Evolutionary conservation across 2,888 invertebrate genomes (phyloP).

Genomic region (Vanessa cardui): DNA sequence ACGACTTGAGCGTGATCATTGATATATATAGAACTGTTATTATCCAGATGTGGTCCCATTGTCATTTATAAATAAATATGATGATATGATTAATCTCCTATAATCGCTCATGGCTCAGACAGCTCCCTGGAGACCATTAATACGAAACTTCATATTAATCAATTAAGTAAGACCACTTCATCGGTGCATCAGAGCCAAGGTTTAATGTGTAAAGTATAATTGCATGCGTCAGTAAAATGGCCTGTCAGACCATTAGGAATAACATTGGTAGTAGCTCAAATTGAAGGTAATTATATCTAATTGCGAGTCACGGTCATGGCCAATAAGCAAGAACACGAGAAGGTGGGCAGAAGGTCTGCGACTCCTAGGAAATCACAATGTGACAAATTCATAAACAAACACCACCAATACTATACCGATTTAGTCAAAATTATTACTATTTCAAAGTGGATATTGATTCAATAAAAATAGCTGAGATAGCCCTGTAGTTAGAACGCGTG

Average conservation of each 20-base stretch:
- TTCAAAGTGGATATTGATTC: too few species aligned
- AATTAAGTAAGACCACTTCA: slow-evolving; percentile 47
- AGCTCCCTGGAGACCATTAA: not conserved
- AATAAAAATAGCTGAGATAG: too few species aligned
- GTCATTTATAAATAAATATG: slow-evolving; percentile 27
- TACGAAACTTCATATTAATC: slow-evolving; percentile 32
- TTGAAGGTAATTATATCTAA: slow-evolving; percentile 81
- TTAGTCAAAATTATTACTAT: too few species aligned
- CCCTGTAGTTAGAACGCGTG: too few species aligned
- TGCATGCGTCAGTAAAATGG: slow-evolving; percentile 59
- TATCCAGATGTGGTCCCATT: slow-evolving; percentile 39
- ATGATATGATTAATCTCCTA: slow-evolving; percentile 16
- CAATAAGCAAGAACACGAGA: slow-evolving; percentile 78
- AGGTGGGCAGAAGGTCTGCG: slow-evolving; percentile 64
- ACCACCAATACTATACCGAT: too few species aligned
- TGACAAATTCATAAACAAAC: not conserved
- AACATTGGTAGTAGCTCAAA: slow-evolving; percentile 75
- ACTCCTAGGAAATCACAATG: slow-evolving; percentile 21
- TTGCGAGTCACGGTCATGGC: slow-evolving; percentile 80
- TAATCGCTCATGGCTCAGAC: not conserved
- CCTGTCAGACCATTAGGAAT: slow-evolving; percentile 66
- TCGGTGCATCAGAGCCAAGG: slow-evolving; percentile 46
- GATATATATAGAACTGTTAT: slow-evolving; percentile 56
- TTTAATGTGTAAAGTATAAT: slow-evolving; percentile 72
- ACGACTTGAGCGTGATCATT: slow-evolving; percentile 54